Evolutionary conservation across 2,113 vertebrate genomes (phyloP), one percentile per base, ranked within the genome.

Genomic region (Notiomystis cincta): DNA sequence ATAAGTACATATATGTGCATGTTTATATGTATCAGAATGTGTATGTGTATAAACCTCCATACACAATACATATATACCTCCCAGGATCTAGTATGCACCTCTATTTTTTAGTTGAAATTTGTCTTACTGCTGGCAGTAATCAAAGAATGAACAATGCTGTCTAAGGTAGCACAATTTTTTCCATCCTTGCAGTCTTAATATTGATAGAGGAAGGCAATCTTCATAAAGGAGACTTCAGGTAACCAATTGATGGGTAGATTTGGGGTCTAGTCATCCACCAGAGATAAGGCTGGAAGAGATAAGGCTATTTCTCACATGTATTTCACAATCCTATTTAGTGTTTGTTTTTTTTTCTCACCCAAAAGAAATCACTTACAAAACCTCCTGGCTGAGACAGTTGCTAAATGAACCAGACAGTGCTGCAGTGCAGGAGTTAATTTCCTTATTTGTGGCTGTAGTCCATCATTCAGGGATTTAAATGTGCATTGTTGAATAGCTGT

Each of bases 401-500:
- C 50, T 85, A 87, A 83, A 90, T 54, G 82, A 83, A 77, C 11
- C 16, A 82, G 70, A 35, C 19, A 47, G 22, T 27, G 31, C 57
- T 73, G 66, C 70, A 85, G 21, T 54, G 25, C 75, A 90, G 31
- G 79, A 95, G 71, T 83, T 92, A 78, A 90, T 73, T 80, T 91
- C 51, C 38, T 87, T 42, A 57, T 79, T 87, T 85, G 54, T 72
- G 37, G n/a, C n/a, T 79, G 22, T 31, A 80, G 85, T 38, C 33
- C 64, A 57, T 89, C 58, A 65, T 72, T 93, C 58, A 61, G 35
- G 42, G 31, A 82, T 93, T 91, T 76, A 91, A 82, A 54, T 61
- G 27, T 44, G 35, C n/a, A 38, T 71, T 94, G 44, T 65, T 85
- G 50, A 90, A 72, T 82, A 87, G 42, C 61, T 88, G 62, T 88